Base-by-base conservation (phyloP, 2,888 invertebrate species). In the Hemicrepidius hirtus region DNA sequence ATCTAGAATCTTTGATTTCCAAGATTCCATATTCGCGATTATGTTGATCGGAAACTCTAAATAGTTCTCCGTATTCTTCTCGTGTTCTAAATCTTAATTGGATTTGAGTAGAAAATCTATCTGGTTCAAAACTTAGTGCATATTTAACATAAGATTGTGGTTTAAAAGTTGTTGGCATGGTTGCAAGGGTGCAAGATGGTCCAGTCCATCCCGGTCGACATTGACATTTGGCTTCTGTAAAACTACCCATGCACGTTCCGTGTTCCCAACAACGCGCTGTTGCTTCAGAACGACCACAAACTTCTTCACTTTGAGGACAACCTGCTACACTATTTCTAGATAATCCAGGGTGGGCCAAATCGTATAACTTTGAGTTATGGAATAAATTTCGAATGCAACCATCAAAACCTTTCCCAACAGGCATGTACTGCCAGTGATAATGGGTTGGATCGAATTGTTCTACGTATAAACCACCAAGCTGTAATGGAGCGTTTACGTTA, bases 131-230 rank as follows among this genome's bases (percentile, higher is more conserved):
- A 80, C 96, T 96, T 35, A 98, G 88, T 1, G 97, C 97, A 85
- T 98, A 98, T 85, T 97, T 97, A n/a, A 98, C 97, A 86, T 97
- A 98, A 78, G 97, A 97, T 85, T 97, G 95, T 0, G 94, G 93
- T 83, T 96, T 94, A 86, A 98, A 97, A 74, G 97, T 97, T 0
- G 97, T 95, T 0, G 97, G 96, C 55, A 94, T 94, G 0, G 97
- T 97, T 62, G 94, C 92, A 50, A 94, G 91, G 80, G 94, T 93
- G 83, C 97, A 97, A 0, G 94, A 93, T 0, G 95, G 95, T 7
- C 98, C 98, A 0, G 95, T 95, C 94, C 95, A 99, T 9, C 99
- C 99, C 0, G 98, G 97, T 79, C 94, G 93, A 83, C 99, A 99
- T 80, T 96, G 95, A 85, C 99, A 99, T 74, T 94, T 91, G 0